Conservation (phyloP, 1,140 invertebrate genomes). For the Littorina saxatilis region DNA sequence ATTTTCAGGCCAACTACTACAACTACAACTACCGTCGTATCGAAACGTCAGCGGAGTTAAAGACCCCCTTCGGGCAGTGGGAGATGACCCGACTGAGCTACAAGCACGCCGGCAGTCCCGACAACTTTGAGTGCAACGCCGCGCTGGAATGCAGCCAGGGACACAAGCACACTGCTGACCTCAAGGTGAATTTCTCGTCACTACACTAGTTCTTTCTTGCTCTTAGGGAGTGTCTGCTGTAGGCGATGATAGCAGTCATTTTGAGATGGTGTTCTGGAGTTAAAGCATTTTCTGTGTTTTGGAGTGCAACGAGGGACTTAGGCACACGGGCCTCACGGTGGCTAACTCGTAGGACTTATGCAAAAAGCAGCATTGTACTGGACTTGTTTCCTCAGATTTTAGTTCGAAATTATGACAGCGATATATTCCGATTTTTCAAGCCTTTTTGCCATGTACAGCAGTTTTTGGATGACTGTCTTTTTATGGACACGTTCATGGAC, state of each 20-base stretch:
- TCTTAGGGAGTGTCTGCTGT: neutral
- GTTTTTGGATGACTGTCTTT: too few relatives aligned
- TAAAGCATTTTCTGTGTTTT: neutral
- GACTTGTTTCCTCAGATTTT: too few relatives aligned
- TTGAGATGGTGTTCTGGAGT: neutral
- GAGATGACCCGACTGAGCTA: slow-evolving; percentile 41
- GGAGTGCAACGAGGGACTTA: neutral
- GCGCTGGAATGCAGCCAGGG: neutral
- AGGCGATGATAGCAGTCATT: neutral
- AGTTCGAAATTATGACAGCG: too few relatives aligned
- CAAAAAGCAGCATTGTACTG: too few relatives aligned
- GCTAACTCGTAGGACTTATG: too few relatives aligned
- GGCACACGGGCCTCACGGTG: neutral
- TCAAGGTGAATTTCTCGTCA: slow-evolving; percentile 14
- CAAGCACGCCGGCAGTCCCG: slow-evolving; percentile 5
- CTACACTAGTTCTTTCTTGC: too few relatives aligned
- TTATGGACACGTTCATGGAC: too few relatives aligned
- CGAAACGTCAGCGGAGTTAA: slow-evolving; percentile 42
- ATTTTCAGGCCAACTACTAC: slow-evolving; percentile 8
- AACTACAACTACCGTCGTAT: slow-evolving; percentile 12
- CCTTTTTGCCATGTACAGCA: too few relatives aligned
- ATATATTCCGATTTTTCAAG: too few relatives aligned
- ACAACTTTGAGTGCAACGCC: slow-evolving; percentile 26
- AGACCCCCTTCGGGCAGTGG: slow-evolving; percentile 40
- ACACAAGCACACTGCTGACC: neutral